Evolutionary conservation across 1,140 invertebrate genomes (phyloP).

Genomic region (Hyphantria cunea): DNA sequence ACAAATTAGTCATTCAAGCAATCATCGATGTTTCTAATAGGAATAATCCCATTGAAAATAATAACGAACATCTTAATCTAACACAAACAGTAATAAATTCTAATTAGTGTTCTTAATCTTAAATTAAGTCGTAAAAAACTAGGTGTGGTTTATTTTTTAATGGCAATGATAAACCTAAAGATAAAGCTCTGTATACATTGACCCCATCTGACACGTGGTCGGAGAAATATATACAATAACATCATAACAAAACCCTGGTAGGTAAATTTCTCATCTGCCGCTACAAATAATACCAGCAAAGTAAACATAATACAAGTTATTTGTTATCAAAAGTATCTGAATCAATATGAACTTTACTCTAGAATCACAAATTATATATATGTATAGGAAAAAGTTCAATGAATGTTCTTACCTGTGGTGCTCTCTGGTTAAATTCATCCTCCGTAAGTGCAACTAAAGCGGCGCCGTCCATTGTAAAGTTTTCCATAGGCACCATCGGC

Average conservation of each 20-base stretch:
- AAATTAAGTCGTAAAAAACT: too few relatives aligned
- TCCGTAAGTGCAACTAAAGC: constrained; percentile 89
- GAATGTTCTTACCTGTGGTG: constrained; percentile 85
- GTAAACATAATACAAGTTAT: constrained; percentile 10
- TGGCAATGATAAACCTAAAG: constrained; percentile 5
- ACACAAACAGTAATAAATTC: too few relatives aligned
- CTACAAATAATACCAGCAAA: constrained; percentile 13
- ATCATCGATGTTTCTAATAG: too few relatives aligned
- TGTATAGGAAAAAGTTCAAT: too few relatives aligned
- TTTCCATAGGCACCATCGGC: constrained; percentile 85
- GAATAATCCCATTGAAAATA: too few relatives aligned
- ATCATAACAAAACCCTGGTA: constrained; percentile 10
- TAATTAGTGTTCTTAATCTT: too few relatives aligned
- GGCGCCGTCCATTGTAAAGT: constrained; percentile 91
- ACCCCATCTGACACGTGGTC: constrained; percentile 27
- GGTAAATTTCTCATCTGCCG: constrained; percentile 16
- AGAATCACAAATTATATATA: too few relatives aligned
- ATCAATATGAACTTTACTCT: constrained; percentile 28
- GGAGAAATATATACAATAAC: constrained; percentile 26
- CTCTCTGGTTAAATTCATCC: constrained; percentile 91
- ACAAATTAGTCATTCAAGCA: too few relatives aligned
- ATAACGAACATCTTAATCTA: too few relatives aligned
- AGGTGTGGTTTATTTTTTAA: too few relatives aligned
- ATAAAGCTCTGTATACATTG: constrained; percentile 15
- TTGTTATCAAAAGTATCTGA: constrained; percentile 27